A percentile compares a stretch with the other conserved stretches of the same genome.
Conservation (phyloP, 2,888 invertebrate species). For the Hyppa rectilinea region DNA sequence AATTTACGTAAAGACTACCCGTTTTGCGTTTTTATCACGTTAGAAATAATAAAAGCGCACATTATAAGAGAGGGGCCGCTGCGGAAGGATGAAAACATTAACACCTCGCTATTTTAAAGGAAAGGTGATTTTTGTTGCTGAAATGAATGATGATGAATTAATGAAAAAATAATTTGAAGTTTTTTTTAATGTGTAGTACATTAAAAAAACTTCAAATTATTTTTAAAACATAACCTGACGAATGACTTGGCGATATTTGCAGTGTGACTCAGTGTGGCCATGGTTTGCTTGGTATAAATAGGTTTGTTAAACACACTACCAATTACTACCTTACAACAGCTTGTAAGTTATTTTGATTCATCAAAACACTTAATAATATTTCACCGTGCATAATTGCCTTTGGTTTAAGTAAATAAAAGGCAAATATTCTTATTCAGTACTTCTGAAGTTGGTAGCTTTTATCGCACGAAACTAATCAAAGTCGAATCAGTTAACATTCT, state of each 20-base stretch:
- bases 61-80: no score
- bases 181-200: no score
- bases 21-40: no score
- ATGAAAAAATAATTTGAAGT: no score
- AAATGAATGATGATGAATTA: no score
- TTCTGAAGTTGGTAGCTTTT: not conserved
- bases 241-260: not conserved
- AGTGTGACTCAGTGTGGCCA: slow-evolving; percentile 37
- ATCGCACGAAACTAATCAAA: not conserved
- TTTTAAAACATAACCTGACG: slow-evolving; percentile 13
- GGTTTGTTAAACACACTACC: slow-evolving; percentile 30
- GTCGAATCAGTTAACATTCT: not conserved
- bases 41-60: no score
- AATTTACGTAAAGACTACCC: no score
- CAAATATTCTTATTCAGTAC: no score
- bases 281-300: slow-evolving; percentile 32
- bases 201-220: not conserved
- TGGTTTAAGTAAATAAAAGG: not conserved
- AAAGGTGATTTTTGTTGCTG: not conserved
- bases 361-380: slow-evolving; percentile 4
- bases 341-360: slow-evolving; percentile 8
- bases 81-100: not conserved
- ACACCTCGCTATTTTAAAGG: not conserved
- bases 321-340: slow-evolving; percentile 14
- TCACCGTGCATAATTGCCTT: not conserved